Base-by-base conservation (phyloP, 2,113 vertebrate genomes). In the Percopsis transmontana region DNA sequence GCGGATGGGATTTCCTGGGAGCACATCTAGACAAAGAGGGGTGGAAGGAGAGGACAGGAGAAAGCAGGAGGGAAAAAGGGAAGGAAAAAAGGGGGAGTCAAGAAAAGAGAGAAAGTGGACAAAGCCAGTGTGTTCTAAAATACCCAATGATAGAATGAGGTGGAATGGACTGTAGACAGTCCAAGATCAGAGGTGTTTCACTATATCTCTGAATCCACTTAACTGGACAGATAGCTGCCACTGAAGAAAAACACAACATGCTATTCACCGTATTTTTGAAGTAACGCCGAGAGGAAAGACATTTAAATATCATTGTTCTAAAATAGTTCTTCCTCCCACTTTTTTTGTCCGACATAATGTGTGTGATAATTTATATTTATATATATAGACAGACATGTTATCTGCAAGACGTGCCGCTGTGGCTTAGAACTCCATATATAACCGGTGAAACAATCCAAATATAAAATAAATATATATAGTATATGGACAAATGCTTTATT, bases 111-210 rank as follows among this genome's bases (percentile, higher is more conserved):
- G 61, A 50, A 69, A 47, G 24, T 14, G 12, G 51, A 14, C 14
- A 53, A 12, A 23, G 9, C 23, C 20, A 23, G 21, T 14, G 14
- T 21, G 50, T 41, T 55, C 21, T 54, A 65, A 60, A 60, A 47
- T 47, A 62, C 11, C 23, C 24, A 12, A 6, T 20, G 42, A 42
- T 60, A 14, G 19, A 38, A 24, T 33, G 15, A 62, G 41, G 19
- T 11, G 14, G 59, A 21, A 19, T 21, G n/a, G n/a, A 13, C 27
- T 41, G 33, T 12, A 50, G 55, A 71, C 48, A 62, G 42, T 21
- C 68, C 50, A 67, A 69, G 78, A 21, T 42, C 51, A 38, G 70
- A 41, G 33, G 53, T 50, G 48, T 60, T 80, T 61, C 51, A 75
- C 58, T 68, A 60, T 66, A 45, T 50, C 48, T 59, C 33, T 64